phyloP scores from a whole-genome alignment of 2,113 vertebrate species.

The Bombycilla garrulus region DNA sequence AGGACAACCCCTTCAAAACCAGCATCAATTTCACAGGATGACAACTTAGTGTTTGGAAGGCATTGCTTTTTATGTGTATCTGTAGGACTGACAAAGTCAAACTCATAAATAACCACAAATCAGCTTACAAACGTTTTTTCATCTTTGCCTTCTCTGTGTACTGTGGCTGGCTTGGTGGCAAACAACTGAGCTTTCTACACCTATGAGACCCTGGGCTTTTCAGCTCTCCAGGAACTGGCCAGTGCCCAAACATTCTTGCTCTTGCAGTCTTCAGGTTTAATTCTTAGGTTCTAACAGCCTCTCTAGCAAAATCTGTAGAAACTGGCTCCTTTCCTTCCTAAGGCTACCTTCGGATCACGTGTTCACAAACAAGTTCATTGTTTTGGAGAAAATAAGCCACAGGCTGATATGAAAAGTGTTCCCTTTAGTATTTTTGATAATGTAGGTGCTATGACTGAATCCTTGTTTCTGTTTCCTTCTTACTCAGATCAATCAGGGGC shows the following conservation, averaged over 20 bases:
- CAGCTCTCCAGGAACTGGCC: background rate
- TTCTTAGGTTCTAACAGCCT: background rate
- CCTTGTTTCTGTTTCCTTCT: background rate
- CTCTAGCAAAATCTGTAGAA: background rate
- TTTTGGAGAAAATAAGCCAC: background rate
- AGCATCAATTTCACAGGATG: background rate
- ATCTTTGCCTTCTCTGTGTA: background rate
- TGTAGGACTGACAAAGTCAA: constrained; percentile 2
- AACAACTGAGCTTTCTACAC: background rate
- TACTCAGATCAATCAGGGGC: background rate
- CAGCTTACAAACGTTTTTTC: background rate
- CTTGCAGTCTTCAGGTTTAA: background rate
- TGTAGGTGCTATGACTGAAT: background rate
- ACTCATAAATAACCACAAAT: constrained; percentile 4
- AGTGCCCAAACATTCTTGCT: background rate
- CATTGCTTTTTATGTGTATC: background rate
- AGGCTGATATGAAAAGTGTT: background rate
- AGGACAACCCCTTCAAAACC: background rate
- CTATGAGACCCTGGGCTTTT: background rate
- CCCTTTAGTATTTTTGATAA: background rate
- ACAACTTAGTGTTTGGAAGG: background rate
- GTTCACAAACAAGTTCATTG: fast-evolving
- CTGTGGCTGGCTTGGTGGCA: background rate
- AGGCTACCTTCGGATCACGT: background rate
- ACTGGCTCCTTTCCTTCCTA: background rate